Evolutionary conservation across 1,140 invertebrate species (phyloP).

Genomic region (Bombus sylvicola): DNA sequence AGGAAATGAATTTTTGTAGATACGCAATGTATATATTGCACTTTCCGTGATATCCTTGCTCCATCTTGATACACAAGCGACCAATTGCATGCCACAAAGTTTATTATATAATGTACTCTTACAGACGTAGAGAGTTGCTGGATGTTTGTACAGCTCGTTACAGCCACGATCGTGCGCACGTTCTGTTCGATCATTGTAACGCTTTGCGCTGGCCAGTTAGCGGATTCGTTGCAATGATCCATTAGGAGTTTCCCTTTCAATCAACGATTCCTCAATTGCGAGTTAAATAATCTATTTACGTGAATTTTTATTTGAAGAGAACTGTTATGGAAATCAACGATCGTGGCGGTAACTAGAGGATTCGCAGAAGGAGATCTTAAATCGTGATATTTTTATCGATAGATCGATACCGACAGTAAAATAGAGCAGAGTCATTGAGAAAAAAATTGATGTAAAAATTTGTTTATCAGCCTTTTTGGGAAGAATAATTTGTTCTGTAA

Average conservation of each 20-base stretch:
- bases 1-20: conserved; percentile 5
- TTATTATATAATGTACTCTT: conserved; percentile 48
- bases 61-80: conserved; percentile 61
- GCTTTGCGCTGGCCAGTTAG: conserved; percentile 64
- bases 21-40: conserved; percentile 24
- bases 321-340: conserved; percentile 31
- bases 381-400: not conserved
- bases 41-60: conserved; percentile 65
- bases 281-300: not conserved
- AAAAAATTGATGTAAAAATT: not conserved
- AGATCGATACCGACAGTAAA: not conserved
- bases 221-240: conserved; percentile 61
- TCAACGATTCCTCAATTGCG: not conserved
- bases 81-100: conserved; percentile 59
- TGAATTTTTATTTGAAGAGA: rapidly evolving
- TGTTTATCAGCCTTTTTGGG: no score
- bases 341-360: conserved; percentile 45
- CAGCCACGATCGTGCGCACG: conserved; percentile 54
- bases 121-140: conserved; percentile 10
- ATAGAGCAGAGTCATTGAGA: not conserved
- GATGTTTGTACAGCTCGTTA: conserved; percentile 36
- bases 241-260: not conserved
- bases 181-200: conserved; percentile 51
- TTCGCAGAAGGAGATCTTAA: conserved; percentile 44
- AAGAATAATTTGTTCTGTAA: not conserved